Evolutionary conservation across 2,888 invertebrate species (phyloP).

Genomic region (Hyles lineata): DNA sequence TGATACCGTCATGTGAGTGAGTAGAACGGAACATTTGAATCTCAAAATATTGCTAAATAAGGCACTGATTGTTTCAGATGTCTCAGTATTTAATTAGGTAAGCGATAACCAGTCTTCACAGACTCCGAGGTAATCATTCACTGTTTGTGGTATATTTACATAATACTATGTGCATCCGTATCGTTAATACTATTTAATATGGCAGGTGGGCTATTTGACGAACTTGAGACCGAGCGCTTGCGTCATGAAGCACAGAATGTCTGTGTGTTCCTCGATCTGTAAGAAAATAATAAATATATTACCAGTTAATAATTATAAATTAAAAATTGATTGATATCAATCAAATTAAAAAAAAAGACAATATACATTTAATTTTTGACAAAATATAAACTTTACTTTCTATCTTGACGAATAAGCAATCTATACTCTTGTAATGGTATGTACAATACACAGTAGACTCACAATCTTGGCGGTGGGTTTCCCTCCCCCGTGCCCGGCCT

Average conservation of each 20-base stretch:
- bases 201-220: conserved; percentile 58
- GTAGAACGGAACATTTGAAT: conserved; percentile 12
- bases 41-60: conserved; percentile 24
- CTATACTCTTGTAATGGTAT: not conserved
- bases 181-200: conserved; percentile 54
- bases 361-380: too few species aligned
- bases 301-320: not conserved
- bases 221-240: conserved; percentile 89
- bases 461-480: conserved; percentile 98
- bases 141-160: conserved; percentile 75
- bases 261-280: conserved; percentile 96
- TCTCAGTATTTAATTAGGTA: conserved; percentile 25
- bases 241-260: conserved; percentile 93
- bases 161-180: conserved; percentile 68
- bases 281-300: conserved; percentile 54
- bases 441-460: conserved; percentile 50
- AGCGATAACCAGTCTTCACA: conserved; percentile 42
- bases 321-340: too few species aligned
- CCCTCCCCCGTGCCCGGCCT: conserved; percentile 98
- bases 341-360: too few species aligned
- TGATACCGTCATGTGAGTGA: conserved; percentile 16
- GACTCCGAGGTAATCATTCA: conserved; percentile 76
- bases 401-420: not conserved
- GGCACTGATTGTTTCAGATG: conserved; percentile 24
- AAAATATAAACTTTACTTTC: too few species aligned